Percentiles rank a stretch among this genome's conserved stretches.
Evolutionary conservation across 2,888 invertebrate species (phyloP).

Genomic region (Adelognathus sp.): DNA sequence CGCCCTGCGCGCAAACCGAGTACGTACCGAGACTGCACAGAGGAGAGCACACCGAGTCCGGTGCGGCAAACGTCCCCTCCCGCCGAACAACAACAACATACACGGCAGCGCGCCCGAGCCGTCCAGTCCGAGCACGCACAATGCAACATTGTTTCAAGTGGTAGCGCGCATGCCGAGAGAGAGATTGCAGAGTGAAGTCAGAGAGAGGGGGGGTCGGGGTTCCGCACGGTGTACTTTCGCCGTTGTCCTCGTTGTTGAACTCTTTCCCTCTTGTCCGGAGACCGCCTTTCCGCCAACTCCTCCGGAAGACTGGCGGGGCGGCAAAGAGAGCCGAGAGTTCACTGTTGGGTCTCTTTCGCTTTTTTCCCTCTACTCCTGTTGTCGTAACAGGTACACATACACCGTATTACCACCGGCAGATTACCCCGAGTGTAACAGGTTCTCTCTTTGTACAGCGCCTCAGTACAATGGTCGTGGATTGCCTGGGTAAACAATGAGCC

Average conservation of each 20-base stretch:
- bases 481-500: neutral
- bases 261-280: slow-evolving; percentile 37
- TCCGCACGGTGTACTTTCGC: slow-evolving; percentile 67
- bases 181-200: neutral
- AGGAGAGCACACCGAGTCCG: neutral
- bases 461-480: neutral
- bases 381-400: slow-evolving; percentile 58
- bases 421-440: slow-evolving; percentile 57
- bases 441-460: slow-evolving; percentile 36
- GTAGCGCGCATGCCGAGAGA: slow-evolving; percentile 26
- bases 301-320: slow-evolving; percentile 36
- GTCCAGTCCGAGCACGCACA: slow-evolving; percentile 63
- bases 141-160: slow-evolving; percentile 71
- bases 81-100: slow-evolving; percentile 21
- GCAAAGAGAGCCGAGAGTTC: neutral
- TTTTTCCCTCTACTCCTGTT: slow-evolving; percentile 48
- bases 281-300: slow-evolving; percentile 42
- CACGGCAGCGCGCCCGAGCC: neutral
- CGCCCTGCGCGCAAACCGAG: slow-evolving; percentile 64
- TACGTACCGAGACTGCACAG: slow-evolving; percentile 39
- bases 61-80: slow-evolving; percentile 15
- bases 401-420: slow-evolving; percentile 58
- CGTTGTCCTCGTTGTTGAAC: slow-evolving; percentile 57
- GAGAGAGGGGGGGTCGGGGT: slow-evolving; percentile 29
- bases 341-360: neutral